phyloP scores from a whole-genome alignment of 2,113 vertebrate genomes.

The Chloropsis hardwickii region DNA sequence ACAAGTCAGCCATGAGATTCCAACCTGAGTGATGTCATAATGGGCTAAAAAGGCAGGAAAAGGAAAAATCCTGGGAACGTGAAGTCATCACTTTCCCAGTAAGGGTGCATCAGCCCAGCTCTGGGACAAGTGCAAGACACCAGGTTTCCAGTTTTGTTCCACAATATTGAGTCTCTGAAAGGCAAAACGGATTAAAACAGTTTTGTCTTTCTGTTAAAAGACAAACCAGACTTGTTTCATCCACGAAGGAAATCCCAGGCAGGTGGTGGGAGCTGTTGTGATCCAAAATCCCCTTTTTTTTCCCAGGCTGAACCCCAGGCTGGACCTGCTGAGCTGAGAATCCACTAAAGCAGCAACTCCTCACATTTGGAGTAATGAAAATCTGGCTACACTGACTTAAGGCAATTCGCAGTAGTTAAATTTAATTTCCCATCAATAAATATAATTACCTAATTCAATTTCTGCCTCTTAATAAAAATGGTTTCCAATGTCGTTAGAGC shows the following conservation, averaged over 20 bases:
- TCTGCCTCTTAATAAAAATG: slow-evolving; percentile 21
- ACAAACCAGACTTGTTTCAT: background rate
- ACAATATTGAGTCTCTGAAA: accelerated
- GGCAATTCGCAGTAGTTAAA: background rate
- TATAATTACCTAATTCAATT: slow-evolving; percentile 46
- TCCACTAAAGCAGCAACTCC: background rate
- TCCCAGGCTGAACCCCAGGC: background rate
- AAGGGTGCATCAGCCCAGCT: background rate
- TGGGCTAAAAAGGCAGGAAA: background rate
- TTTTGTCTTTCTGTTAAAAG: background rate
- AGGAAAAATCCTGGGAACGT: too few relatives aligned
- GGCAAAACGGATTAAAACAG: too few relatives aligned
- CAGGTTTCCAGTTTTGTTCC: background rate
- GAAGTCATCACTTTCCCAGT: accelerated
- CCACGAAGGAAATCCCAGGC: background rate
- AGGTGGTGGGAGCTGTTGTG: accelerated
- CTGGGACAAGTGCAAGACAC: too few relatives aligned
- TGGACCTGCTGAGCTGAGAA: background rate
- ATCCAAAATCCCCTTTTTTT: background rate
- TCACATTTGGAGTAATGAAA: background rate
- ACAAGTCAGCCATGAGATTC: background rate
- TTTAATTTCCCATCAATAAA: slow-evolving; percentile 47
- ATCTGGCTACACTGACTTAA: background rate
- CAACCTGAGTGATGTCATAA: background rate
- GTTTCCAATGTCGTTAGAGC: background rate